phyloP scores from a whole-genome alignment of 2,797 vertebrate genomes.

The Cossypha caffra region DNA sequence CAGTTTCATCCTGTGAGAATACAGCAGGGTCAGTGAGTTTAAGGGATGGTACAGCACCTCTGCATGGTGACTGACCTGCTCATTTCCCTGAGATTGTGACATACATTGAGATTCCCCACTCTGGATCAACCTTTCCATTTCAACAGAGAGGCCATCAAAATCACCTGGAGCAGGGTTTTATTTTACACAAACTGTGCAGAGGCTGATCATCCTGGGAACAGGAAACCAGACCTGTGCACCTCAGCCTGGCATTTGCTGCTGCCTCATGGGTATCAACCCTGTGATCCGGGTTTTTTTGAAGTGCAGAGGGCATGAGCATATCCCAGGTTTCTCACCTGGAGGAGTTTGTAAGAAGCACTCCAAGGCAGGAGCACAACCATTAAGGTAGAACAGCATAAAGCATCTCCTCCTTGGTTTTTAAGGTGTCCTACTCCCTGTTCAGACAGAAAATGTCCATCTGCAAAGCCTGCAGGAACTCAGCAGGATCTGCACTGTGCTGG shows the following conservation, averaged over 20 bases:
- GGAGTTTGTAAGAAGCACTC: not conserved
- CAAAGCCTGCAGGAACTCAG: not conserved
- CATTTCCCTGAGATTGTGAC: not conserved
- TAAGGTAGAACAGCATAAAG: not conserved
- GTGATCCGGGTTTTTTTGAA: fast-evolving
- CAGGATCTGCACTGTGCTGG: fast-evolving
- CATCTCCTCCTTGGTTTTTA: not conserved
- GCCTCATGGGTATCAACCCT: not conserved
- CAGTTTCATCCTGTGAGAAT: not conserved
- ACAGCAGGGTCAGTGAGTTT: not conserved
- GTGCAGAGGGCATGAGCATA: not conserved
- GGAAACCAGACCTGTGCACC: fast-evolving
- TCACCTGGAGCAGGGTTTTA: not conserved
- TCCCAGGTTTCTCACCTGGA: not conserved
- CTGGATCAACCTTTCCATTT: not conserved
- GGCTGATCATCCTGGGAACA: not conserved
- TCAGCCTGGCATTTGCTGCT: not conserved
- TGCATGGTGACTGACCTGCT: not conserved
- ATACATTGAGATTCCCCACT: not conserved
- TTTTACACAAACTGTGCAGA: not conserved
- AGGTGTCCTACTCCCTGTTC: not conserved
- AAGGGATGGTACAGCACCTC: not conserved
- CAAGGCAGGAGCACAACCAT: not conserved
- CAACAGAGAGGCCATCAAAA: not conserved
- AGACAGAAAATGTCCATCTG: not conserved